A percentile compares a stretch with the other conserved stretches of the same genome.
Conservation (phyloP, 1,140 invertebrate species). For the Trichonephila clavipes region DNA sequence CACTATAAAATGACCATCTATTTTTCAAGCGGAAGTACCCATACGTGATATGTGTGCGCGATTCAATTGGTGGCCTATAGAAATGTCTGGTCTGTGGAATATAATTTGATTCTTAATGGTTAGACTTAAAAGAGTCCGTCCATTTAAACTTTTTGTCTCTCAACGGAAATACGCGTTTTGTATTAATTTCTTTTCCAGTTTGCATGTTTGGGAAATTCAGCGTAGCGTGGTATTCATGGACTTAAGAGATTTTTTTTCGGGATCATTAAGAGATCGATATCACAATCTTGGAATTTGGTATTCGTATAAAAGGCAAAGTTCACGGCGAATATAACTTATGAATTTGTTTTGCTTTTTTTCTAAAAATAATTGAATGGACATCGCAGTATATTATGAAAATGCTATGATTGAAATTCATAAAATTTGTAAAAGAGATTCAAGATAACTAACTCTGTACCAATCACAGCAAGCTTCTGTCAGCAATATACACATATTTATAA, state of each 20-base stretch:
- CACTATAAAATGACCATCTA: constrained; percentile 57
- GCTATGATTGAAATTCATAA: too few species aligned
- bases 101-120: constrained; percentile 8
- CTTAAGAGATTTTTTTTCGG: background rate
- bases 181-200: background rate
- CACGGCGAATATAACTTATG: too few species aligned
- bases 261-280: background rate
- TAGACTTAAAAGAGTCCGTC: background rate
- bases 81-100: background rate
- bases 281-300: background rate
- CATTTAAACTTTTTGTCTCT: constrained; percentile 7
- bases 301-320: too few species aligned
- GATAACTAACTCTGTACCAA: too few species aligned
- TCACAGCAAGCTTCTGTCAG: too few species aligned
- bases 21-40: constrained; percentile 62
- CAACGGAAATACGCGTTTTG: background rate
- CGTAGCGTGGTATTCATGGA: background rate
- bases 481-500: too few species aligned
- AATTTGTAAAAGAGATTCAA: too few species aligned
- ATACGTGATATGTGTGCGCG: constrained; percentile 40
- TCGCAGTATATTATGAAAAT: too few species aligned
- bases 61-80: background rate
- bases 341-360: too few species aligned
- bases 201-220: background rate
- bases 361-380: too few species aligned